Conservation (phyloP, 2,113 vertebrate species). For the Rhombomys opimus region DNA sequence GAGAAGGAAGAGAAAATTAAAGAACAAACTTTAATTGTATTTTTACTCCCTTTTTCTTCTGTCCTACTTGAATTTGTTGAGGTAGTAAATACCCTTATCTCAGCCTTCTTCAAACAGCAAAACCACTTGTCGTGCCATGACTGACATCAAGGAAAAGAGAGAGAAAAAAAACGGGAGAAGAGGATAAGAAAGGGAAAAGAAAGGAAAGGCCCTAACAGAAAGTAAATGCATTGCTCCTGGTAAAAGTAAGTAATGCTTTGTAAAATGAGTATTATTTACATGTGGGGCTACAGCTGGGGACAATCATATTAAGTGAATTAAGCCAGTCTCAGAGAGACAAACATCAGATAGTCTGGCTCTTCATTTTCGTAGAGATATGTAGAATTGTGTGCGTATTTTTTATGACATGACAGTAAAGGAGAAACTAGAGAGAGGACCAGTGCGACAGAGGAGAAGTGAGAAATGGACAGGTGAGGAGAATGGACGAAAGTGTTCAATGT, state of each 20-base stretch:
- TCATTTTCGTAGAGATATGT: background rate
- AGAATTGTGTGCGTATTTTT: background rate
- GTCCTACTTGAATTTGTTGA: background rate
- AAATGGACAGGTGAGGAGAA: background rate
- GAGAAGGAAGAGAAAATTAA: constrained; percentile 19
- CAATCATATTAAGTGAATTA: background rate
- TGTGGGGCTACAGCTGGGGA: background rate
- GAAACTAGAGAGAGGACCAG: background rate
- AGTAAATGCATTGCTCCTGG: background rate
- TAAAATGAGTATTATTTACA: background rate
- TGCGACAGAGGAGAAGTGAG: background rate
- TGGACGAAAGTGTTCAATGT: background rate
- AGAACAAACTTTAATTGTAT: constrained; percentile 19
- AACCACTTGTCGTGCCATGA: background rate
- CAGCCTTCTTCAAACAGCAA: constrained; percentile 41
- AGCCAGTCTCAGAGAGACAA: background rate
- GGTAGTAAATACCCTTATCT: background rate
- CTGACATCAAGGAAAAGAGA: background rate
- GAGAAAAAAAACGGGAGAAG: no score
- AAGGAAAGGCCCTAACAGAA: background rate
- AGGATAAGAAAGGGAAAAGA: background rate
- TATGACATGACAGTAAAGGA: background rate
- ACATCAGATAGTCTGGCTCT: background rate
- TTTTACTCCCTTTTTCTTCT: background rate
- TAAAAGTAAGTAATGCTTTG: background rate